Base-by-base conservation (phyloP, 1,140 invertebrate genomes). In the Drosophila dunni region DNA sequence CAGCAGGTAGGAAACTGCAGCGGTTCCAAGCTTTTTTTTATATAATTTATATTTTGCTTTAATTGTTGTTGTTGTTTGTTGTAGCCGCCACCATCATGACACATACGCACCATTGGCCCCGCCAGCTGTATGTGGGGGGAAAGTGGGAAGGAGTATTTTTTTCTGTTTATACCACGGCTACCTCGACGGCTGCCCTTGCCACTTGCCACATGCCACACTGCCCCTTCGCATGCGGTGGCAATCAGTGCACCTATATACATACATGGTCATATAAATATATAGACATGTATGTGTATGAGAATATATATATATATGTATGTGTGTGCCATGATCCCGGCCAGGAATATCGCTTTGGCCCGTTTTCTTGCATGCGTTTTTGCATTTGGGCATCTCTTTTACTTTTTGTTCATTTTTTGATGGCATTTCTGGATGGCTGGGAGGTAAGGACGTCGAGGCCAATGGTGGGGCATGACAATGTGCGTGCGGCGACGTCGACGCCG, bases 361-460 rank as follows among this genome's bases (percentile, higher is more conserved):
- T 88, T 88, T 81, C 84, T 84, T 88, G 80, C 84, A 88, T 57
- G 85, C 73, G 61, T 69, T 84, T 89, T 72, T 81, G 68, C 85
- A 88, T 88, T 88, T 88, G 81, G 84, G 86, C 84, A 90, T 89
- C 84, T 89, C 84, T 85, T 78, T 89, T 89, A 45, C 86, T 81
- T 89, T 89, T 89, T 89, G 84, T 90, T 90, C 81, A 89, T 90
- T 90, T 89, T 89, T 89, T 50, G 50, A 64, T 58, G 56, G n/a
- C 38, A 57, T 44, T 36, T 36, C 29, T 36, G 29, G 48, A 10
- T 33, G 44, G 29, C 15, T 24, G 29, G 58, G 73, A 78, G 56
- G 64, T 46, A 51, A 42, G 50, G 20, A 42, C 61, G 72, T 48
- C 45, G 79, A 75, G 61, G 79, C 75, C 75, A 78, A 80, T 70